Base-by-base conservation (phyloP, 2,888 invertebrate species). In the Trypoxylon attenuatum region DNA sequence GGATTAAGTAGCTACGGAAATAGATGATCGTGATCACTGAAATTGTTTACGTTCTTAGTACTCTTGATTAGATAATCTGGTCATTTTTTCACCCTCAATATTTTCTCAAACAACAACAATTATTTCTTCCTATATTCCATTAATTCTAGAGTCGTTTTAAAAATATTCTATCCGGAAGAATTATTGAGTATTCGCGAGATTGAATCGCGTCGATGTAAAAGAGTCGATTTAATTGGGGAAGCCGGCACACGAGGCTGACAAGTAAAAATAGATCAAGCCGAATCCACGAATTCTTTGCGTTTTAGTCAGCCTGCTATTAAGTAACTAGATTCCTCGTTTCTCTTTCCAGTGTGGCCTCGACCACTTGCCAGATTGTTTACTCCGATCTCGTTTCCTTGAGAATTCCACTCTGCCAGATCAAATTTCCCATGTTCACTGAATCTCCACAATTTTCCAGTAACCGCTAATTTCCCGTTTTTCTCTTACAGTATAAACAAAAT, bases 401-500 rank as follows among this genome's bases (percentile, higher is more conserved):
- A n/a, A n/a, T n/a, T n/a, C n/a, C n/a, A n/a, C n/a, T n/a, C n/a
- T n/a, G n/a, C n/a, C n/a, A n/a, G n/a, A n/a, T n/a, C n/a, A n/a
- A n/a, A n/a, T n/a, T n/a, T n/a, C n/a, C n/a, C n/a, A n/a, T n/a
- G n/a, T n/a, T n/a, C n/a, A n/a, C n/a, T n/a, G n/a, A n/a, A n/a
- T n/a, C n/a, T n/a, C n/a, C n/a, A n/a, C n/a, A n/a, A n/a, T n/a
- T n/a, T n/a, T n/a, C n/a, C n/a, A n/a, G n/a, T n/a, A n/a, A n/a
- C n/a, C n/a, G n/a, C 1, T 5, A 5, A 0, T 1, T 4, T 50
- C 41, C 23, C 6, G 16, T 29, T 29, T 45, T 18, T 77, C 60
- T 53, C 84, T 88, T 71, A 65, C 89, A 89, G 88, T 85, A 87
- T 87, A 88, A 67, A 89, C 90, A 94, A 92, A 90, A 98, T 99